Conservation (phyloP, 1,140 invertebrate species). For the Tetragonula clypearis region DNA sequence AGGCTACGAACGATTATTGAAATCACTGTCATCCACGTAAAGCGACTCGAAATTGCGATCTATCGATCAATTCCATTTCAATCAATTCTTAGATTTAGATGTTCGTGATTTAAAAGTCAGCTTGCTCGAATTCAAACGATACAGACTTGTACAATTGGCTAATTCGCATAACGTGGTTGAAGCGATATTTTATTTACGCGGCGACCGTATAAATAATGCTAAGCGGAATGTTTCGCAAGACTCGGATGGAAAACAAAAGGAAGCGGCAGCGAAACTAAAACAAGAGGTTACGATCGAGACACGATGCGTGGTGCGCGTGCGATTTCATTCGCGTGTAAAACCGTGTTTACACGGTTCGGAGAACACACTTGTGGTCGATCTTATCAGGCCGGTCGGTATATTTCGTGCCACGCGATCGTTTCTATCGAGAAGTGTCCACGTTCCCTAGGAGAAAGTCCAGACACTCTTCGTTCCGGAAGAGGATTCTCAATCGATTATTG, state of each 20-base stretch:
- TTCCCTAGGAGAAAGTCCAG: slow-evolving; percentile 22
- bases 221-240: slow-evolving; percentile 27
- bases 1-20: neutral
- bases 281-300: slow-evolving; percentile 36
- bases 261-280: slow-evolving; percentile 52
- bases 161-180: neutral
- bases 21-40: neutral
- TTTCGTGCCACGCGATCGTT: slow-evolving; percentile 50
- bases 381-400: slow-evolving; percentile 68
- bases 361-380: slow-evolving; percentile 63
- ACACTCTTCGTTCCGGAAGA: neutral
- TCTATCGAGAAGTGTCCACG: neutral
- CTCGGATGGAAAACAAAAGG: slow-evolving; percentile 47
- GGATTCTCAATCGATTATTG: neutral
- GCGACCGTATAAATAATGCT: no score
- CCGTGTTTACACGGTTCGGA: slow-evolving; percentile 75
- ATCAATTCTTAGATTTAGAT: neutral
- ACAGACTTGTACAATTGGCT: neutral
- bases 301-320: slow-evolving; percentile 50
- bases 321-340: slow-evolving; percentile 72
- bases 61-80: neutral
- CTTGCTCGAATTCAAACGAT: neutral
- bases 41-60: neutral
- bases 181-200: neutral
- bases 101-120: neutral